Evolutionary conservation across 1,140 invertebrate genomes (phyloP).

Genomic region (Scylla paramamosain): DNA sequence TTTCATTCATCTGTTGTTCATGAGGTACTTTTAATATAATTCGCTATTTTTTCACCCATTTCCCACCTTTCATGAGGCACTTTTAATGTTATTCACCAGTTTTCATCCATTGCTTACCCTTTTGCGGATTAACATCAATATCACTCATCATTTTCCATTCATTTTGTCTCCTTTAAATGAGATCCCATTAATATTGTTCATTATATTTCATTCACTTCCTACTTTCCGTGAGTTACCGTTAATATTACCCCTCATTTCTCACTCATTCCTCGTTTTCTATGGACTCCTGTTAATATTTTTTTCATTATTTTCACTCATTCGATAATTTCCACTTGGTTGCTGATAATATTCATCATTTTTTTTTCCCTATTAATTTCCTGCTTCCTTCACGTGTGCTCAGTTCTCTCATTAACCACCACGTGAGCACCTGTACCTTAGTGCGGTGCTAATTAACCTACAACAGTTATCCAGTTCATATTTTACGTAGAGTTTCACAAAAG

Average conservation of each 20-base stretch:
- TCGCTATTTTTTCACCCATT: not conserved
- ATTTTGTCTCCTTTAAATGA: not conserved
- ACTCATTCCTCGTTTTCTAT: not conserved
- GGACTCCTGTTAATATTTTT: too few species aligned
- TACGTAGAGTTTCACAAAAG: too few species aligned
- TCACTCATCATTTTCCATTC: not conserved
- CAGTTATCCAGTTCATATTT: too few species aligned
- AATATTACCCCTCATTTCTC: not conserved
- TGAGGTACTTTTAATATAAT: not conserved
- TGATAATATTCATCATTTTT: too few species aligned
- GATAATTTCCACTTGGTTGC: too few species aligned
- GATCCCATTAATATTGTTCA: not conserved
- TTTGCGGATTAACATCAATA: not conserved
- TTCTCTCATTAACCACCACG: too few species aligned
- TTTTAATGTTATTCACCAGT: not conserved
- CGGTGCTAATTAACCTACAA: too few species aligned
- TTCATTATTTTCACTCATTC: too few species aligned
- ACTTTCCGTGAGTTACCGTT: not conserved
- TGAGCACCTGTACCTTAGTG: too few species aligned
- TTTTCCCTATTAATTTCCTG: too few species aligned
- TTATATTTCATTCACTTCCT: not conserved
- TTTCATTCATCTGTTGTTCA: not conserved
- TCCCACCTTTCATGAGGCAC: not conserved
- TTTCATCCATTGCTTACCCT: not conserved
- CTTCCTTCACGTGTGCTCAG: too few species aligned